Evolutionary conservation across 2,888 invertebrate species (phyloP).

Genomic region (Lepidocyrtinus sp.): DNA sequence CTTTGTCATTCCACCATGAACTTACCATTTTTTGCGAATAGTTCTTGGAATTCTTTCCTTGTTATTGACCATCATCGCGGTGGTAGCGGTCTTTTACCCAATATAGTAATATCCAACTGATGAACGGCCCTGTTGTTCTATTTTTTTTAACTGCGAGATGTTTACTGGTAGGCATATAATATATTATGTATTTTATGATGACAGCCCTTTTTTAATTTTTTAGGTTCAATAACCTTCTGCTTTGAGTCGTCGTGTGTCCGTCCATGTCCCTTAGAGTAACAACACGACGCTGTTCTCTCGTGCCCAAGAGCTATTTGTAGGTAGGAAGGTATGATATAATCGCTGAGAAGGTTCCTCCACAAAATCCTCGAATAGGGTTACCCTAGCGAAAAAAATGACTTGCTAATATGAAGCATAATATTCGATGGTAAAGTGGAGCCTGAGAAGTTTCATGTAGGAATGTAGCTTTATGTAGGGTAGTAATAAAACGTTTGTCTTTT

Average conservation of each 20-base stretch:
- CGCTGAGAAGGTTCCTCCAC: slow-evolving; percentile 26
- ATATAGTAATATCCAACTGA: too few relatives aligned
- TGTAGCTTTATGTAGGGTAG: not conserved
- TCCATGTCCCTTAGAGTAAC: not conserved
- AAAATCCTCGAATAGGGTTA: slow-evolving; percentile 38
- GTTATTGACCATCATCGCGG: slow-evolving; percentile 29
- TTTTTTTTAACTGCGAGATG: too few relatives aligned
- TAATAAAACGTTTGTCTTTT: not conserved
- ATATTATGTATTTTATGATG: not conserved
- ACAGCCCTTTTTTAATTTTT: not conserved
- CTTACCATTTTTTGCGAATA: not conserved
- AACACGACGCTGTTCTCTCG: not conserved
- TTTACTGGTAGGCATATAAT: not conserved
- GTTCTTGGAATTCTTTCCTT: slow-evolving; percentile 31
- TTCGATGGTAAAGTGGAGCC: not conserved
- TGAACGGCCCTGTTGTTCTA: too few relatives aligned
- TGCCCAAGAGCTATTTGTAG: too few relatives aligned
- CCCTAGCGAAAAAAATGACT: not conserved
- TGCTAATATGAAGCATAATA: not conserved
- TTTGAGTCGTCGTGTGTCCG: not conserved
- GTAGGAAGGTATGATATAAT: slow-evolving; percentile 41
- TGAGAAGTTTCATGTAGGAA: not conserved
- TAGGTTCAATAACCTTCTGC: slow-evolving; percentile 37
- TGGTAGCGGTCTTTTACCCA: slow-evolving; percentile 1
- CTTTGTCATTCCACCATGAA: not conserved